A percentile compares a stretch with the other conserved stretches of the same genome.
Conservation (phyloP, 2,888 invertebrate genomes). For the Cynaeus angustus region DNA sequence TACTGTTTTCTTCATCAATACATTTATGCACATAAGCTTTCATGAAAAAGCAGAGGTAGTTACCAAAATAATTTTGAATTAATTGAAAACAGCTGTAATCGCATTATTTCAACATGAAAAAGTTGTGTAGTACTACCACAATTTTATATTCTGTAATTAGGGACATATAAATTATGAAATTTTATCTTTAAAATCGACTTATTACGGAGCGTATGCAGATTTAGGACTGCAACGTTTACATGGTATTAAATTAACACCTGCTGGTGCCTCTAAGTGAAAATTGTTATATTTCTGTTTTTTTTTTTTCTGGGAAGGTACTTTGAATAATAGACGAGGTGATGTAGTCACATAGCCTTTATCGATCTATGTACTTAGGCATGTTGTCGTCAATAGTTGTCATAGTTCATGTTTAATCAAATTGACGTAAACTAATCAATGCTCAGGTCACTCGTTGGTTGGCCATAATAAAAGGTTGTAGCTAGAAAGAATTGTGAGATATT, state of each 20-base stretch:
- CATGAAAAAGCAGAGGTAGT: no score
- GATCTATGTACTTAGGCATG: not conserved
- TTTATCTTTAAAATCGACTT: slow-evolving; percentile 18
- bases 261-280: no score
- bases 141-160: not conserved
- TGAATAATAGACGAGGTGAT: no score
- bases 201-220: slow-evolving; percentile 21
- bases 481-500: slow-evolving; percentile 45
- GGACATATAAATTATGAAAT: no score
- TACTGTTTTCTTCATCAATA: no score
- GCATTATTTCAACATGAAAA: no score
- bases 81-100: no score
- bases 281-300: no score
- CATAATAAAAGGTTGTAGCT: slow-evolving; percentile 17
- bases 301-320: not conserved
- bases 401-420: slow-evolving; percentile 14
- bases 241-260: slow-evolving; percentile 35
- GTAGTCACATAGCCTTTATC: not conserved
- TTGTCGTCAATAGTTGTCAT: not conserved
- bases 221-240: slow-evolving; percentile 23
- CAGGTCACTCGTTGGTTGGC: slow-evolving; percentile 7
- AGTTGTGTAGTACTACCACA: not conserved
- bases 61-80: no score
- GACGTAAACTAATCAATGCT: slow-evolving; percentile 23
- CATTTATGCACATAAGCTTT: no score